phyloP scores from a whole-genome alignment of 2,797 vertebrate genomes.

The Graptemys geographica region DNA sequence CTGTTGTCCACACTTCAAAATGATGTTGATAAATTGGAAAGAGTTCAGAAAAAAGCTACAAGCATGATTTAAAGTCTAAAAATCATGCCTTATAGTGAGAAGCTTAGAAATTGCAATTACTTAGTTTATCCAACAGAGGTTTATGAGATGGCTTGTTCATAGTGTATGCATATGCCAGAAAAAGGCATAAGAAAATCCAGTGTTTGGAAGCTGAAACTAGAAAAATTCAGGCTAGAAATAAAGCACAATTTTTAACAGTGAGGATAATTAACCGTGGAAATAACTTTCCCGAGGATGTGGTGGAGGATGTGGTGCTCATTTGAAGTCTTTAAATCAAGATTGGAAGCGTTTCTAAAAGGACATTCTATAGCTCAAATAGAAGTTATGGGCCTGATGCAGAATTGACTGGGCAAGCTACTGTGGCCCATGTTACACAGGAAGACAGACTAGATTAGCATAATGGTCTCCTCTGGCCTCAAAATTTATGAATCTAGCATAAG shows the following conservation, averaged over 20 bases:
- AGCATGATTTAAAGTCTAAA: background rate
- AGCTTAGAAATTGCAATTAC: background rate
- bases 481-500: background rate
- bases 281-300: background rate
- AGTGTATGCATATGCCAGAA: fast-evolving
- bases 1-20: conserved; percentile 10
- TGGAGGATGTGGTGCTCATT: background rate
- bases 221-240: background rate
- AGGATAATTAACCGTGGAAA: background rate
- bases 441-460: background rate
- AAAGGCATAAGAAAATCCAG: background rate
- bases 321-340: background rate
- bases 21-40: background rate
- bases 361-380: background rate
- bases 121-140: background rate
- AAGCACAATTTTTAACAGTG: background rate
- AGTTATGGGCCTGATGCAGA: background rate
- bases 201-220: background rate
- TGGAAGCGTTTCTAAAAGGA: background rate
- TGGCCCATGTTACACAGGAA: background rate
- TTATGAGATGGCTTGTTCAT: background rate
- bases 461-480: background rate
- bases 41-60: background rate
- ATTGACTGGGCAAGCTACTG: background rate
- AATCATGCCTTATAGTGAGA: background rate